A percentile compares a stretch with the other conserved stretches of the same genome.
phyloP scores from a whole-genome alignment of 2,113 vertebrate genomes.

The Todiramphus saurophagus region DNA sequence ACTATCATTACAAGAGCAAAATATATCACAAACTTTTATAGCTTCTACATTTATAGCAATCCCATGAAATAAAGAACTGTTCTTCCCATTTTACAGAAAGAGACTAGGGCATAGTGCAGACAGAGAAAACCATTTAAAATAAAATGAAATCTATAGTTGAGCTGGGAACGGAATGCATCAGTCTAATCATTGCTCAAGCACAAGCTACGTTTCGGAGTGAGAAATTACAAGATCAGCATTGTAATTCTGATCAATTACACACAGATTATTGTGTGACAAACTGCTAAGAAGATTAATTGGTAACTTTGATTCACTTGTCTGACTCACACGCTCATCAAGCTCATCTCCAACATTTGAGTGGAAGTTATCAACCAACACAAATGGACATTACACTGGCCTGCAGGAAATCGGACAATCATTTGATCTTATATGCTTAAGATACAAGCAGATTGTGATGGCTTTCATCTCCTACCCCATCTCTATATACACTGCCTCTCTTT shows the following conservation, averaged over 20 bases:
- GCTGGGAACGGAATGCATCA: fast-evolving
- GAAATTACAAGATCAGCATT: background rate
- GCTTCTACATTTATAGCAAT: background rate
- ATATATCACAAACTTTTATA: background rate
- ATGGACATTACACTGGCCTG: fast-evolving
- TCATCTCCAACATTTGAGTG: fast-evolving
- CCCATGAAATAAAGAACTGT: background rate
- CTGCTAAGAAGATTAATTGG: background rate
- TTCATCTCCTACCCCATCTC: background rate
- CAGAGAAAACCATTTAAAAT: background rate
- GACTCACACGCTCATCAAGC: background rate
- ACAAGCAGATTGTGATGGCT: fast-evolving
- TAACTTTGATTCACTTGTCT: background rate
- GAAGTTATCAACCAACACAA: background rate
- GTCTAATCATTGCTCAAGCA: background rate
- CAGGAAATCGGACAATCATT: background rate
- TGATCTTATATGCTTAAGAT: background rate
- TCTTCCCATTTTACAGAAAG: background rate
- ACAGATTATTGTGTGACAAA: background rate
- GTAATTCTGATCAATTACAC: background rate
- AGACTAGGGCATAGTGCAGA: background rate
- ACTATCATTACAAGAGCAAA: background rate
- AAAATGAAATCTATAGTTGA: background rate
- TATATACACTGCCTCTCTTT: background rate
- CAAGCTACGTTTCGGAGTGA: background rate